Base-by-base conservation (phyloP, 2,113 vertebrate species). In the Melanocharis versteri region DNA sequence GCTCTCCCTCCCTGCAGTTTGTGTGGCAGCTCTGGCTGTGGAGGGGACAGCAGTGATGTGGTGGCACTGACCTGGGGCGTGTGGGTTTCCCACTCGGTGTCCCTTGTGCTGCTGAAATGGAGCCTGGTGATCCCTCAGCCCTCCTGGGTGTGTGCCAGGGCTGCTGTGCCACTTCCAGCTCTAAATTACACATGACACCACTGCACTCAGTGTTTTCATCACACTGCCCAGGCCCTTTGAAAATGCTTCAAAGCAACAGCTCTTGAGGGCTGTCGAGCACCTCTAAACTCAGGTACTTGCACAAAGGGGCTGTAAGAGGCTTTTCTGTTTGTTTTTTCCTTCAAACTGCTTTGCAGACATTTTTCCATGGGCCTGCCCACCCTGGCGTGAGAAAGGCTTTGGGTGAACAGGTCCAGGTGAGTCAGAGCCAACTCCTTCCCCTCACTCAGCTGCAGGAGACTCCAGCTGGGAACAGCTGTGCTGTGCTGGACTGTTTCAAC, bases 41-140 rank as follows among this genome's bases (percentile, higher is more conserved):
- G 11, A 68, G 37, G 69, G 84, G 27, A 19, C 84, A 69, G 72
- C 53, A 77, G 62, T 2, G 51, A 2, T 2, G 11, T 14, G 71
- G 21, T 28, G 39, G 30, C 48, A 12, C 1, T 3, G 53, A 4
- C 20, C 2, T 7, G 50, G 35, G 44, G 0, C 0, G 0, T 2
- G 16, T 6, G 39, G 35, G 5, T 21, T 11, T 4, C 57, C 22
- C 57, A 8, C 33, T 9, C 20, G 0, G 0, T 0, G 7, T 13
- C 45, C 61, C 71, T 11, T 4, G 5, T 16, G 44, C 71, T 44
- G 83, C 83, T 76, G 53, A 18, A 14, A 10, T 12, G 44, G 47
- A 75, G 56, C 70, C 24, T 2, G 28, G 31, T 17, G 58, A 5
- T 15, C 57, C 35, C 48, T 21, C 15, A 5, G 87, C 62, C 24